Evolutionary conservation across 2,888 invertebrate genomes (phyloP).

Genomic region (Autographa pulchrina): DNA sequence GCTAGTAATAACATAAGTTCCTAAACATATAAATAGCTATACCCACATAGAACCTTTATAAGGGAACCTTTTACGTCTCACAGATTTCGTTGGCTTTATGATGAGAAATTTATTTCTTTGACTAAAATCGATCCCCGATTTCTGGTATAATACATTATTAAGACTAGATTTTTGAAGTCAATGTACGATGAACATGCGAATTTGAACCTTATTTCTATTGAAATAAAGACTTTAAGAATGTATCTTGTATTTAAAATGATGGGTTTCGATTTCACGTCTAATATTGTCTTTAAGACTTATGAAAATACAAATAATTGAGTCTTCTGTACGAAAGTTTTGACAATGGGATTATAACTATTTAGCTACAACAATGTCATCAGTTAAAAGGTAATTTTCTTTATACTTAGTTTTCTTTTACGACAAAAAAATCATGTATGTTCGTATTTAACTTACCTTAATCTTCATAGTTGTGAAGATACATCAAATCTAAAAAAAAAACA

Average conservation of each 20-base stretch:
- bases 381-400: no score
- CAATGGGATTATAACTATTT: no score
- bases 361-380: no score
- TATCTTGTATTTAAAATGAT: not conserved
- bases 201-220: not conserved
- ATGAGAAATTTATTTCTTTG: conserved; percentile 43
- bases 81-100: conserved; percentile 44
- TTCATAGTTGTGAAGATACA: no score
- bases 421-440: no score
- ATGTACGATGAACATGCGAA: conserved; percentile 20
- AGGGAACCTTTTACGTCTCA: conserved; percentile 22
- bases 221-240: not conserved
- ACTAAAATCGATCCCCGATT: conserved; percentile 47
- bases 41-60: conserved; percentile 17
- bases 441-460: no score
- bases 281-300: not conserved
- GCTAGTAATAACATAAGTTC: conserved; percentile 13
- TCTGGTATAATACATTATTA: conserved; percentile 51
- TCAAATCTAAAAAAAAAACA: no score
- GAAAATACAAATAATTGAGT: not conserved
- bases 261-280: not conserved
- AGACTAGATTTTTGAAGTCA: conserved; percentile 42
- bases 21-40: conserved; percentile 20
- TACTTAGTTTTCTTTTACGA: no score
- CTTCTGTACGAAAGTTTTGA: not conserved